phyloP scores from a whole-genome alignment of 2,113 vertebrate species.

The Eptesicus fuscus region DNA sequence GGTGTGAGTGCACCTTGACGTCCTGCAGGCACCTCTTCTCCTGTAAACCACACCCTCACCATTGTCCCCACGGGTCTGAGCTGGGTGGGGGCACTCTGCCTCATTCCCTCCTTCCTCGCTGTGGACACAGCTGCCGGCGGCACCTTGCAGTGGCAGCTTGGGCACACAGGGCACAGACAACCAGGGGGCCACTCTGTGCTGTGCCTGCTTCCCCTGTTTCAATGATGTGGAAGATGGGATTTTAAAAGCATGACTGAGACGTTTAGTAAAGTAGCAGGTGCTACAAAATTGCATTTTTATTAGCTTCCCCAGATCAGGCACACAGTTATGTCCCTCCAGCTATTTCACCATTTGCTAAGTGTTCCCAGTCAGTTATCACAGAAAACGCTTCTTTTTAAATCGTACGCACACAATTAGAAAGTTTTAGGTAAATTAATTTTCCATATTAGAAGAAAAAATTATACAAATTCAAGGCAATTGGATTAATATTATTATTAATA shows the following conservation, averaged over 20 bases:
- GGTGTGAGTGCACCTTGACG: rapidly evolving
- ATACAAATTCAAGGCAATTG: background rate
- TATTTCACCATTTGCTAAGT: slow-evolving; percentile 3
- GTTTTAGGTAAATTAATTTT: slow-evolving; percentile 54
- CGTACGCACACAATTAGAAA: slow-evolving; percentile 35
- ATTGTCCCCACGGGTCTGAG: rapidly evolving
- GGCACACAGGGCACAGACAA: too few species aligned
- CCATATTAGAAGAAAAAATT: background rate
- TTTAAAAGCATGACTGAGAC: background rate
- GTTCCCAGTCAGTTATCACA: background rate
- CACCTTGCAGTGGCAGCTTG: background rate
- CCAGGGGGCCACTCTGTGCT: background rate
- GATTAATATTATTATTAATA: background rate
- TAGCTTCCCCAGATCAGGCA: background rate
- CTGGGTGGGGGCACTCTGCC: background rate
- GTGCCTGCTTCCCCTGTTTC: background rate
- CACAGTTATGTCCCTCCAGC: background rate
- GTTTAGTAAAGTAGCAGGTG: slow-evolving; percentile 47
- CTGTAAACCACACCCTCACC: background rate
- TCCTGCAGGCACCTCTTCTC: background rate
- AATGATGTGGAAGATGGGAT: slow-evolving; percentile 31
- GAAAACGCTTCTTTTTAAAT: slow-evolving; percentile 25
- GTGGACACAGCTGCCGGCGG: too few species aligned
- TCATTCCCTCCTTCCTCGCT: too few species aligned
- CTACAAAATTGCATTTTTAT: slow-evolving; percentile 17